Evolutionary conservation across 1,140 invertebrate species (phyloP).

Genomic region (Zaprionus taronus): DNA sequence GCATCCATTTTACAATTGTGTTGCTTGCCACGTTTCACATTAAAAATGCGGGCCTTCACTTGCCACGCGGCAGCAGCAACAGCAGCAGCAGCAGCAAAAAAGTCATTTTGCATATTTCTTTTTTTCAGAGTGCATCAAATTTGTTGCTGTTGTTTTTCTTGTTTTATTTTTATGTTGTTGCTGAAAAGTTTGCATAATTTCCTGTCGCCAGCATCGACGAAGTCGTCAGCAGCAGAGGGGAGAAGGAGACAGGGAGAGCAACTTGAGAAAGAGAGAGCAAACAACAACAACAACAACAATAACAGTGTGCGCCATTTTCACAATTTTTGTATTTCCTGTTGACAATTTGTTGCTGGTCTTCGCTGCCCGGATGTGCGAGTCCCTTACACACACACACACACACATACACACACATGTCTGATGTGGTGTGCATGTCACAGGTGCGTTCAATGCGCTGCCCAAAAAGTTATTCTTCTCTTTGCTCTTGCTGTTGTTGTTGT

Average conservation of each 20-base stretch:
- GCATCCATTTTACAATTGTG: conserved; percentile 36
- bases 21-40: conserved; percentile 57
- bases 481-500: conserved; percentile 10
- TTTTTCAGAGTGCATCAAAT: conserved; percentile 59
- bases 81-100: conserved; percentile 10
- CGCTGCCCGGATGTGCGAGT: conserved; percentile 46
- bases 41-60: conserved; percentile 78
- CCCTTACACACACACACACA: conserved; percentile 34
- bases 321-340: conserved; percentile 77
- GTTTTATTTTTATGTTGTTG: conserved; percentile 48
- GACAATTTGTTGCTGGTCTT: conserved; percentile 75
- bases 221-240: conserved; percentile 29
- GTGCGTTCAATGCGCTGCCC: conserved; percentile 69
- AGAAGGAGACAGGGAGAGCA: background rate
- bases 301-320: conserved; percentile 45
- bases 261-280: conserved; percentile 1
- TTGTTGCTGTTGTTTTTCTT: conserved; percentile 22
- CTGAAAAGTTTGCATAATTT: conserved; percentile 84
- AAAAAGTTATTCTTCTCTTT: conserved; percentile 43
- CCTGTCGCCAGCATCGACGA: conserved; percentile 75
- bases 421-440: conserved; percentile 72
- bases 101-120: conserved; percentile 39
- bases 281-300: conserved; percentile 27
- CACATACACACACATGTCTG: conserved; percentile 50
- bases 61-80: conserved; percentile 24